These are phyloP conservation scores for Orbicella faveolata DNA, from an alignment of 64 coral and sea anemone species.

Conservation along the genomic window DNA sequence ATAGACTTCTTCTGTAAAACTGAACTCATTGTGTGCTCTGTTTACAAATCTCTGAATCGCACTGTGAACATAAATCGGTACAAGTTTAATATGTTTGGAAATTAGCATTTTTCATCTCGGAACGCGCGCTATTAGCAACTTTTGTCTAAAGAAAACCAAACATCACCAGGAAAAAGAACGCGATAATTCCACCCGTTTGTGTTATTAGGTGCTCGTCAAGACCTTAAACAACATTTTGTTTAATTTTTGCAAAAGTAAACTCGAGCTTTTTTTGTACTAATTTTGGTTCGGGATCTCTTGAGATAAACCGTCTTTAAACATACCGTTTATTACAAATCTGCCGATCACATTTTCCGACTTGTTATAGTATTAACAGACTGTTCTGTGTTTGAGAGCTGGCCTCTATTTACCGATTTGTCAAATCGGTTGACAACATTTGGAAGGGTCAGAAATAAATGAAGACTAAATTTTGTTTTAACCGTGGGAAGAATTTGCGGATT, in stretches of 20 bases:
- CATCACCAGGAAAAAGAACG: background rate
- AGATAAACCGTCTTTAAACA: slow-evolving; percentile 81
- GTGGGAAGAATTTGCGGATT: slow-evolving; percentile 74
- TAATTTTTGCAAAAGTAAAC: slow-evolving; percentile 25
- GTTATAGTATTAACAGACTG: slow-evolving; percentile 55
- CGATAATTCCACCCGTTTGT: background rate
- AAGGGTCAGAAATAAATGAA: slow-evolving; percentile 70
- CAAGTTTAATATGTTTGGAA: slow-evolving; percentile 60
- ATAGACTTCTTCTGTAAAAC: slow-evolving; percentile 89
- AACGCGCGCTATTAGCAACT: background rate
- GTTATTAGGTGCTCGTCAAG: background rate
- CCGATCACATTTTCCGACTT: slow-evolving; percentile 59
- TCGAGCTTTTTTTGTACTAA: slow-evolving; percentile 35
- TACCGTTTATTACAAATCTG: slow-evolving; percentile 54
- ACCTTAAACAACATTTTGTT: slow-evolving; percentile 1
- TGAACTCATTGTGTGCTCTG: slow-evolving; percentile 87
- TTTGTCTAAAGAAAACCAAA: slow-evolving; percentile 18
- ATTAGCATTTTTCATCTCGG: slow-evolving; percentile 74
- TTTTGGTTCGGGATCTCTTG: slow-evolving; percentile 46
- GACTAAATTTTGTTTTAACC: slow-evolving; percentile 65
- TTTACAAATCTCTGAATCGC: slow-evolving; percentile 85
- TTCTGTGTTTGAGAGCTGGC: slow-evolving; percentile 42
- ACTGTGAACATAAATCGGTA: slow-evolving; percentile 62
- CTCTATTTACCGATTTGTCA: slow-evolving; percentile 81
- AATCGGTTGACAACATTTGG: slow-evolving; percentile 57